A percentile compares a stretch with the other conserved stretches of the same genome.
phyloP scores from a whole-genome alignment of 2,797 vertebrate genomes.

The Molossus molossus region DNA sequence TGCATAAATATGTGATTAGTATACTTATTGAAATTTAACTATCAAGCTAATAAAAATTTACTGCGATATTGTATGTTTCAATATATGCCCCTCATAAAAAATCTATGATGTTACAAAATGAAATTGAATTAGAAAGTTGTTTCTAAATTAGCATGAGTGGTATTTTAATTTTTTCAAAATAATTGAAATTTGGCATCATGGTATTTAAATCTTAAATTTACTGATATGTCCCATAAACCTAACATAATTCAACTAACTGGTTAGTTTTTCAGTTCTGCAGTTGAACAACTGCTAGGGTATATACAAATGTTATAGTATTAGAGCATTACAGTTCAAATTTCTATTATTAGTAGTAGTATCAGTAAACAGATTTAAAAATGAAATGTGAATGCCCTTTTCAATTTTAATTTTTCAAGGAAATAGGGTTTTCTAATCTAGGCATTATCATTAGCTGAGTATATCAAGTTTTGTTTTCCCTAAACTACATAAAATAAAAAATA shows the following conservation, averaged over 20 bases:
- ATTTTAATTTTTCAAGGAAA: neutral
- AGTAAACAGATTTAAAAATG: neutral
- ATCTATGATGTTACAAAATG: neutral
- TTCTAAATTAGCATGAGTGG: neutral
- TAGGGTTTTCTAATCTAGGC: neutral
- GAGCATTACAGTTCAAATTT: neutral
- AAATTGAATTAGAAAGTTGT: neutral
- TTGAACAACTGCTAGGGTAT: neutral
- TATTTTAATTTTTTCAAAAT: neutral
- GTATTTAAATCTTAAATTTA: constrained; percentile 11
- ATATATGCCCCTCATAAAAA: neutral
- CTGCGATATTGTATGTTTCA: neutral
- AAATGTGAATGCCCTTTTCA: neutral
- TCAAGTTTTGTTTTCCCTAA: neutral
- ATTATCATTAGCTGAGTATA: neutral
- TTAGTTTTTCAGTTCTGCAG: neutral
- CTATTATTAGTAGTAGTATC: neutral
- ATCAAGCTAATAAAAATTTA: neutral
- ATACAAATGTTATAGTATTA: neutral
- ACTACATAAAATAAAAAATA: neutral
- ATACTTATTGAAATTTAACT: constrained; percentile 1
- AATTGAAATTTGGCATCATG: neutral
- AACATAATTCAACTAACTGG: neutral
- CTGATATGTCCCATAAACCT: neutral
- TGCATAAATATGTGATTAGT: constrained; percentile 13